These are phyloP conservation scores for Poeciliopsis retropinna DNA, from an alignment of 2,113 vertebrate species.

Conservation along the genomic window DNA sequence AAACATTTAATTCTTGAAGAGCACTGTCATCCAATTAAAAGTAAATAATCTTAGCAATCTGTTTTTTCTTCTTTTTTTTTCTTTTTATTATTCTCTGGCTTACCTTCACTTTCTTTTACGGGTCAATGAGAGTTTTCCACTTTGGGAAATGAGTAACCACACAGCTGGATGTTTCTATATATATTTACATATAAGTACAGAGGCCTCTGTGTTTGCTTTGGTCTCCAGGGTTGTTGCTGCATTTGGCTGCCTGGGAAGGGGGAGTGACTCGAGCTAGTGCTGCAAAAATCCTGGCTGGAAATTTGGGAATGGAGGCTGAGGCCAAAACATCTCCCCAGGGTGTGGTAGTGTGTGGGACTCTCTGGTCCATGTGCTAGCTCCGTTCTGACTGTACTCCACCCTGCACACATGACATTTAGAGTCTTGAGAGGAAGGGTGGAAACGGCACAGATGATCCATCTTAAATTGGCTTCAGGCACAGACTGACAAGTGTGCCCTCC, in stretches of 20 bases:
- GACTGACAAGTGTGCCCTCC: not conserved
- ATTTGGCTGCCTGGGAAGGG: conserved; percentile 56
- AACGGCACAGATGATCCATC: not conserved
- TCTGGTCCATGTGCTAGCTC: conserved; percentile 37
- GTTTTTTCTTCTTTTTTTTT: conserved; percentile 7
- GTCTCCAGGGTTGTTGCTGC: conserved; percentile 32
- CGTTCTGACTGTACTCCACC: conserved; percentile 43
- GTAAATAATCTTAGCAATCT: conserved; percentile 46
- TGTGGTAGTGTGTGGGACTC: conserved; percentile 68
- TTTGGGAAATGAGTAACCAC: conserved; percentile 29
- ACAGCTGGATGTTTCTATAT: conserved; percentile 43
- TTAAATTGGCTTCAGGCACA: not conserved
- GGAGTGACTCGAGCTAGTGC: conserved; percentile 44
- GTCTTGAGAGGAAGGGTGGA: conserved; percentile 17
- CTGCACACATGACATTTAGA: conserved; percentile 60
- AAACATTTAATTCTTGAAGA: not conserved
- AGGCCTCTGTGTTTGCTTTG: conserved; percentile 24
- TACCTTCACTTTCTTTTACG: not conserved
- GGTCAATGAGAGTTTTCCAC: conserved; percentile 38
- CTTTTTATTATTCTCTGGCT: conserved; percentile 10
- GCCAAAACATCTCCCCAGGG: conserved; percentile 65
- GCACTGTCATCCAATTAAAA: conserved; percentile 18
- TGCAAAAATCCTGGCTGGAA: conserved; percentile 52
- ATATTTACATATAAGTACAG: conserved; percentile 14
- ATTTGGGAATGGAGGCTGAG: conserved; percentile 53